Conservation (phyloP, 2,113 vertebrate species). For the Pithys albifrons region DNA sequence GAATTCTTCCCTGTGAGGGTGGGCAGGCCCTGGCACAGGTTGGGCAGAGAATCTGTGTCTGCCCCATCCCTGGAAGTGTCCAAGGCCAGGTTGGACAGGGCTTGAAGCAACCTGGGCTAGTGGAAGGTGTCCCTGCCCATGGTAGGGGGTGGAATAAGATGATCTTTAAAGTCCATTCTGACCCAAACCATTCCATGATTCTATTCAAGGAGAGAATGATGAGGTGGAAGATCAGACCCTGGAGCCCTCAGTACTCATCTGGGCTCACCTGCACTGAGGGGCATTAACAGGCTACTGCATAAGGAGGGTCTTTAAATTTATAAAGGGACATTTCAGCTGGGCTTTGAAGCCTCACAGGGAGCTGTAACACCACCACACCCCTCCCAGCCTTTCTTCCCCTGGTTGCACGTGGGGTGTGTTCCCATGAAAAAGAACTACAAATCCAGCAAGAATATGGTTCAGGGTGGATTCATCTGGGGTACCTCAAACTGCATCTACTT, state of each 20-base stretch:
- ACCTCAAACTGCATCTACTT: not conserved
- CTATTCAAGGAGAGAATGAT: not conserved
- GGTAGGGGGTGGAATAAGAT: not conserved
- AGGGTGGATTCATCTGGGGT: not conserved
- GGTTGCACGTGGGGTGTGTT: not conserved
- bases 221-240: not conserved
- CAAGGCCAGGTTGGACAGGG: rapidly evolving
- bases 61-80: not conserved
- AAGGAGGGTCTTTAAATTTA: not conserved
- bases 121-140: not conserved
- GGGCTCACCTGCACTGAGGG: not conserved
- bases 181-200: not conserved
- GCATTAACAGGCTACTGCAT: not conserved
- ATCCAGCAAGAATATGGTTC: not conserved
- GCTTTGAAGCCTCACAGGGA: not conserved
- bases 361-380: not conserved
- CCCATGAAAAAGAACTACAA: not conserved
- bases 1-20: not conserved
- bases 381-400: not conserved
- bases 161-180: not conserved
- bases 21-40: not conserved
- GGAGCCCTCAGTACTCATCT: not conserved
- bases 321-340: not conserved
- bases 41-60: not conserved
- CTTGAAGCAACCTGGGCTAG: rapidly evolving